Percentiles rank a stretch among this genome's conserved stretches.
Evolutionary conservation across 2,797 vertebrate genomes (phyloP).

Genomic region (Sebastes taczanowskii): DNA sequence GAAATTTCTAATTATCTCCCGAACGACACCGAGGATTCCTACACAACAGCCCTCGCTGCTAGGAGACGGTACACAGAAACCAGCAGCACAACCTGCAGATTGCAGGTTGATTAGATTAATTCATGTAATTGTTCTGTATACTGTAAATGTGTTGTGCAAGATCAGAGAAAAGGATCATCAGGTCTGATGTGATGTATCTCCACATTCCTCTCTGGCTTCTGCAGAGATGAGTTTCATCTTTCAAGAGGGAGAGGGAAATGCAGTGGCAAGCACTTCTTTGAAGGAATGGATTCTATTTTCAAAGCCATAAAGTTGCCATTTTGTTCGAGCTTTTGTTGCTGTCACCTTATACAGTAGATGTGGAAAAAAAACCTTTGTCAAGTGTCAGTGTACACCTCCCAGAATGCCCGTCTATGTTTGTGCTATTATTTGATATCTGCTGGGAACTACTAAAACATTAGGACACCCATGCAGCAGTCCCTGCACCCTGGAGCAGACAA

Average conservation of each 20-base stretch:
- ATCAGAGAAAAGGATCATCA: conserved; percentile 11
- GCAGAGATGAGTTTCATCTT: conserved; percentile 38
- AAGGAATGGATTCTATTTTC: conserved; percentile 23
- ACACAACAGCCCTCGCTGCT: conserved; percentile 26
- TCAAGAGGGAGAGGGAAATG: conserved; percentile 22
- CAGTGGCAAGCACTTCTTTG: conserved; percentile 30
- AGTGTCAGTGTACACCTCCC: neutral
- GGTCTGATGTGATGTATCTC: conserved; percentile 30
- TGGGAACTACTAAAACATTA: conserved; percentile 30
- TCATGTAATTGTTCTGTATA: conserved; percentile 16
- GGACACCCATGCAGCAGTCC: neutral
- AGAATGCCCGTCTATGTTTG: neutral
- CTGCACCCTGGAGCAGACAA: neutral
- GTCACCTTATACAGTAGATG: conserved; percentile 21
- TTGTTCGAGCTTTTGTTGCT: conserved; percentile 22
- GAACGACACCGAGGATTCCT: conserved; percentile 35
- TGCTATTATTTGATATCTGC: conserved; percentile 24
- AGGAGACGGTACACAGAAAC: conserved; percentile 22
- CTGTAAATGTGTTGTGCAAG: conserved; percentile 10
- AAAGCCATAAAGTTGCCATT: conserved; percentile 44
- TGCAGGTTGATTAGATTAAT: conserved; percentile 34
- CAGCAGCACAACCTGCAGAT: conserved; percentile 16
- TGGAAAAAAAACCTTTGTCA: neutral
- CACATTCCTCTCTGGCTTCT: conserved; percentile 2
- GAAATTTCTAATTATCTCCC: conserved; percentile 71